Base-by-base conservation (phyloP, 1,140 invertebrate species). In the Telenomus remus region DNA sequence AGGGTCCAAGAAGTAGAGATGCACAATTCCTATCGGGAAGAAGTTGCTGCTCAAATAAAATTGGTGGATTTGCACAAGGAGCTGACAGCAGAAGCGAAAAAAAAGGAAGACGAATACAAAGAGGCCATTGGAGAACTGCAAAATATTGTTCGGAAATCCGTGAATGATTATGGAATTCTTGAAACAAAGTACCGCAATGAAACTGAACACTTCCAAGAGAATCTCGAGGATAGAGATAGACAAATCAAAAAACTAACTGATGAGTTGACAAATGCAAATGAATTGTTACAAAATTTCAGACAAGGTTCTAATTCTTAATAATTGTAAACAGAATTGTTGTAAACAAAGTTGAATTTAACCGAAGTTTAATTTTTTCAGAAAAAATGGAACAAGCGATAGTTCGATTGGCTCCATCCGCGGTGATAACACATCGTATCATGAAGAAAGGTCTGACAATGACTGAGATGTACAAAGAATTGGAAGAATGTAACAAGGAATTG, bases 371-470 rank as follows among this genome's bases (percentile, higher is more conserved):
- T 35, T 11, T 39, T 39, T 5, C 10, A 88, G 89, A 89, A 66
- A 82, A 86, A 75, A 80, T 89, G 47, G 92, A 95, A 80, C 91
- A 92, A 83, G 93, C 93, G 48, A 91, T 97, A 51, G 95, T 94
- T 85, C 91, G 93, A 64, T 82, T 97, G 55, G 95, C 95, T 43
- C 96, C 96, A 43, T 92, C 94, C 60, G 96, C 96, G 27, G 94
- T 95, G 3, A 92, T 94, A 50, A 92, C 95, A 10, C 95, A 93
- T 84, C 92, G 92, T 78, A 89, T 97, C 11, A 83, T 94, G 0
- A 95, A 95, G 84, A 94, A 94, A 44, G 95, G 96, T 15, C 92
- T 96, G 88, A 95, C 95, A 14, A 86, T 97, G 0, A 97, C 96
- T 4, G 94, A 97, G 88, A 93, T 98, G 60, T 98, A 97, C 86